phyloP scores from a whole-genome alignment of 2,797 vertebrate species.

The Esox lucius region DNA sequence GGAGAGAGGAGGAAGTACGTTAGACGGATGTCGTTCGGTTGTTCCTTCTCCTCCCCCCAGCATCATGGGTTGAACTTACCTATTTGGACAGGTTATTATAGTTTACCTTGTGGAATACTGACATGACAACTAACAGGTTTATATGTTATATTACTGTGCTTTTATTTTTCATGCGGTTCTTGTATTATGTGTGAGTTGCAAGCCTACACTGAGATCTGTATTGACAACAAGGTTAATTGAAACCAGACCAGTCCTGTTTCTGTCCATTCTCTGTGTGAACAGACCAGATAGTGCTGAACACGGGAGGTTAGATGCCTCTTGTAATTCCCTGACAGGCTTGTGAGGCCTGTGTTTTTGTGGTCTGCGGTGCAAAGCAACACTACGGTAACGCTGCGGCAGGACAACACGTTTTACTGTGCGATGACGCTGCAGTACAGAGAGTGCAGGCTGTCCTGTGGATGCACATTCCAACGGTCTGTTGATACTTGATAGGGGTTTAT shows the following conservation, averaged over 20 bases:
- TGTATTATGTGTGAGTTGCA: neutral
- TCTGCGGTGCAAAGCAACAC: neutral
- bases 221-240: neutral
- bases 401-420: neutral
- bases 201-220: neutral
- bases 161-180: neutral
- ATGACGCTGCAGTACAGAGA: too few relatives aligned
- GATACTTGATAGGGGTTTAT: neutral
- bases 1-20: neutral
- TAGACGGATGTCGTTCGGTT: neutral
- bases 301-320: neutral
- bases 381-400: neutral
- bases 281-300: neutral
- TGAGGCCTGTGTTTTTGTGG: neutral
- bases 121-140: too few relatives aligned
- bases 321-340: neutral
- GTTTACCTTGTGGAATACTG: neutral
- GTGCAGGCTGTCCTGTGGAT: neutral
- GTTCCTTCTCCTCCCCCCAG: slow-evolving; percentile 1
- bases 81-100: neutral
- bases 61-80: neutral
- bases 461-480: neutral
- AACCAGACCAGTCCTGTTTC: neutral
- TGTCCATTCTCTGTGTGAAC: neutral
- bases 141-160: neutral